Evolutionary conservation across 2,113 vertebrate genomes (phyloP).

Genomic region (Aplodontia rufa): DNA sequence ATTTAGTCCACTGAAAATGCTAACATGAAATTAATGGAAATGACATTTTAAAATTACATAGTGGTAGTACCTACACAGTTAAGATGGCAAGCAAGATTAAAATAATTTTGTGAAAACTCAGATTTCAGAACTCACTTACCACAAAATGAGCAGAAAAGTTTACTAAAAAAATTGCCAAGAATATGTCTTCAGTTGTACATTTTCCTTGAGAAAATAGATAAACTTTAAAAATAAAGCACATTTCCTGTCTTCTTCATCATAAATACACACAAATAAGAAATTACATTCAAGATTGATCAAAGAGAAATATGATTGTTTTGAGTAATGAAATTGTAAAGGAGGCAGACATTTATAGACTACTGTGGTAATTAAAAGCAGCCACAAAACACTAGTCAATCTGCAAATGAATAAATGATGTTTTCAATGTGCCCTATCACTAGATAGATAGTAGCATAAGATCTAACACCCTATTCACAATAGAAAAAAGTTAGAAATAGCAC

Average conservation of each 20-base stretch:
- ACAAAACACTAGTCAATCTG: background rate
- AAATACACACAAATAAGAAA: background rate
- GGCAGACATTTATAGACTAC: too few species aligned
- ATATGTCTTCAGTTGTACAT: background rate
- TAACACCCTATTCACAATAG: background rate
- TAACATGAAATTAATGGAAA: background rate
- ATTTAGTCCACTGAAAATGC: too few species aligned
- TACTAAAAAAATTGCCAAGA: background rate
- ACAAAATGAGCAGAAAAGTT: background rate
- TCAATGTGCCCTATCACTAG: background rate
- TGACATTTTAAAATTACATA: background rate
- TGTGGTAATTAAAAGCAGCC: background rate
- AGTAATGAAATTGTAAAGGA: background rate
- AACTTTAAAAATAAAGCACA: background rate
- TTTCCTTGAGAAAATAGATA: background rate
- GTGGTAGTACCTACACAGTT: background rate
- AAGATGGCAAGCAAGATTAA: background rate
- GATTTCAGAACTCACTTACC: background rate
- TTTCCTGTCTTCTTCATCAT: background rate
- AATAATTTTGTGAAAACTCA: background rate
- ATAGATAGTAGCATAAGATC: background rate
- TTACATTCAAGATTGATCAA: background rate
- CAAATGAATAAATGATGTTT: background rate
- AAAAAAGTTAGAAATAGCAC: background rate
- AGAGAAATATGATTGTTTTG: background rate